Evolutionary conservation across 2,113 vertebrate species (phyloP).

Genomic region (Sardina pilchardus): DNA sequence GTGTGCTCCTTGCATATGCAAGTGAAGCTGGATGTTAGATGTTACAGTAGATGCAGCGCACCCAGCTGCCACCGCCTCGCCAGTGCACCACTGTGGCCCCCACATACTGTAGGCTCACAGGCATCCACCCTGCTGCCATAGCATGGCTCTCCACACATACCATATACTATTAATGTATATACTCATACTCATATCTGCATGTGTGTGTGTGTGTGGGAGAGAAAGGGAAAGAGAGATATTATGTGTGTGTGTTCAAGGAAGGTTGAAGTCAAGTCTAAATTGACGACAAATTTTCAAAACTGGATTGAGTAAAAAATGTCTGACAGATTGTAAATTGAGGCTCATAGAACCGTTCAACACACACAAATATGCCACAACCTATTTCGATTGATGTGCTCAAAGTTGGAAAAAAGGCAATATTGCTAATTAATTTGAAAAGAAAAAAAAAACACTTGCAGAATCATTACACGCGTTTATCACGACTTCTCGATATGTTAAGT

Average conservation of each 20-base stretch:
- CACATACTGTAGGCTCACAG: background rate
- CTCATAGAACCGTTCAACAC: background rate
- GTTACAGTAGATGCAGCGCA: background rate
- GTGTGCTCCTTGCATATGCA: slow-evolving; percentile 73
- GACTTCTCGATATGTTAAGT: background rate
- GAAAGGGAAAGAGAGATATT: too few species aligned
- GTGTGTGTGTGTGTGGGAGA: too few species aligned
- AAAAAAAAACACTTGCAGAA: background rate
- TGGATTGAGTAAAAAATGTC: background rate
- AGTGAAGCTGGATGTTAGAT: slow-evolving; percentile 69
- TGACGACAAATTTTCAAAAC: too few species aligned
- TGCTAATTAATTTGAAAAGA: background rate
- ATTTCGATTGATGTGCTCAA: background rate
- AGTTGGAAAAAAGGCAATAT: background rate
- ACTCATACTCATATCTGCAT: too few species aligned
- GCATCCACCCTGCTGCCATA: background rate
- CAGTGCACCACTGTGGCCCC: background rate
- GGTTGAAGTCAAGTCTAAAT: too few species aligned
- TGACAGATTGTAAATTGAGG: background rate
- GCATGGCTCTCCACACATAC: background rate
- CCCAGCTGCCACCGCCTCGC: background rate
- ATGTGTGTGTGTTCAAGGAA: too few species aligned
- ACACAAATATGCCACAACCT: too few species aligned
- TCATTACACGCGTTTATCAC: background rate
- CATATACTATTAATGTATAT: background rate